These are phyloP conservation scores for Micropoecilia bifurca DNA, from an alignment of 2,797 vertebrate species.

Conservation along the genomic window DNA sequence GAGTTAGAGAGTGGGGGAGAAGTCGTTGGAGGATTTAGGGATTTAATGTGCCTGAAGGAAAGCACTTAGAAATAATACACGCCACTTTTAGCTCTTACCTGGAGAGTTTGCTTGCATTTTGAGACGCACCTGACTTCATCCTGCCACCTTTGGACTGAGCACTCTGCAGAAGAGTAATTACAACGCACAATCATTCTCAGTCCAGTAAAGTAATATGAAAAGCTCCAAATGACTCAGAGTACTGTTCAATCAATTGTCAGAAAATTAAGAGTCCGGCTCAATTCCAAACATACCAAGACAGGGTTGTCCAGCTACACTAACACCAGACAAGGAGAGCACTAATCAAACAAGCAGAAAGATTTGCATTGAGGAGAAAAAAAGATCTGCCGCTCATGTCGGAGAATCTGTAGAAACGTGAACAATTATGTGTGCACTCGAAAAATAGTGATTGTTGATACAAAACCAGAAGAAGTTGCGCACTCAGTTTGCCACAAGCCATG, in stretches of 20 bases:
- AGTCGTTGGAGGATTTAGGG: slow-evolving; percentile 18
- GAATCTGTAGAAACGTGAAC: background rate
- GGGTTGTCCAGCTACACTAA: background rate
- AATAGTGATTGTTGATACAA: background rate
- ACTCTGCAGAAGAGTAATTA: slow-evolving; percentile 55
- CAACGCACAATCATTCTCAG: background rate
- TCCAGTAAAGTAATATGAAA: background rate
- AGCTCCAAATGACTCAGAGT: background rate
- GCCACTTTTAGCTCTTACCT: slow-evolving; percentile 58
- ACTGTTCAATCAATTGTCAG: background rate
- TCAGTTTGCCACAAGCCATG: background rate
- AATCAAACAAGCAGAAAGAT: background rate
- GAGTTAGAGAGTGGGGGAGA: background rate
- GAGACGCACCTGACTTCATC: slow-evolving; percentile 58
- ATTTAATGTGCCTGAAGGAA: slow-evolving; percentile 18
- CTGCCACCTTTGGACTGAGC: slow-evolving; percentile 63
- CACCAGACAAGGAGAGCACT: background rate
- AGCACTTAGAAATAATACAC: slow-evolving; percentile 1
- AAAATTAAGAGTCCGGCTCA: background rate
- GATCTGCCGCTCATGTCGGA: background rate
- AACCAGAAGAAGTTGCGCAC: background rate
- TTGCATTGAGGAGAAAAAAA: background rate
- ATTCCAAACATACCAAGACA: background rate
- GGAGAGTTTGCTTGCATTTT: slow-evolving; percentile 72
- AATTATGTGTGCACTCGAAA: background rate